Conservation (phyloP, 2,113 vertebrate species). For the Indri indri region DNA sequence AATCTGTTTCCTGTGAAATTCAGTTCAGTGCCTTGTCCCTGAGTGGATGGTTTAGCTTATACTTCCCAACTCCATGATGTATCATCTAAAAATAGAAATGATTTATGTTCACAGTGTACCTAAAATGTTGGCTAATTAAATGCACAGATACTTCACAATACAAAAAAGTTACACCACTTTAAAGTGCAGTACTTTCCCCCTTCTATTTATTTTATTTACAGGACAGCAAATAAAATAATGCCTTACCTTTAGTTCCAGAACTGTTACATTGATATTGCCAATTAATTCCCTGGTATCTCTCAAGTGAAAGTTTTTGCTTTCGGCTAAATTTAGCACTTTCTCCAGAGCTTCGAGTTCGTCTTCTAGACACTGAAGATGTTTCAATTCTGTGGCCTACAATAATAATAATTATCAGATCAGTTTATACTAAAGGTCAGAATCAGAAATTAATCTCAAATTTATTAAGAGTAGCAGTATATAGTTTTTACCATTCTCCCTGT, state of each 20-base stretch:
- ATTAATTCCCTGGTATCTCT: slow-evolving; percentile 12
- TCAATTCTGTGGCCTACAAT: slow-evolving; percentile 50
- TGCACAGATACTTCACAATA: neutral
- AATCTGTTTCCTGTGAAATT: neutral
- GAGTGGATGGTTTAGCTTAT: neutral
- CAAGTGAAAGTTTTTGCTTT: neutral
- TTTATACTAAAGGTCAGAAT: neutral
- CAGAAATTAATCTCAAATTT: neutral
- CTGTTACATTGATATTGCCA: slow-evolving; percentile 66
- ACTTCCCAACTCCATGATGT: neutral
- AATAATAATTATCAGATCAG: neutral
- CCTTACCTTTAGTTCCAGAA: slow-evolving; percentile 64
- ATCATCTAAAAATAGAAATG: neutral
- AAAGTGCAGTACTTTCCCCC: neutral
- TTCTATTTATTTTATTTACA: neutral
- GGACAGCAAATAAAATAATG: neutral
- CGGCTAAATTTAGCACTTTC: slow-evolving; percentile 42
- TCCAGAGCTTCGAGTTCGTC: slow-evolving; percentile 53
- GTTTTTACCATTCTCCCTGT: neutral
- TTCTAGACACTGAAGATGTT: slow-evolving; percentile 75
- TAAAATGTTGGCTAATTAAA: neutral
- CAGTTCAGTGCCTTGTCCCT: neutral
- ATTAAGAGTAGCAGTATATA: neutral
- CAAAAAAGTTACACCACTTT: neutral
- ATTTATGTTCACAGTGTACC: neutral